These are phyloP conservation scores for Neofelis nebulosa DNA, from an alignment of 2,113 vertebrate genomes.

Conservation along the genomic window DNA sequence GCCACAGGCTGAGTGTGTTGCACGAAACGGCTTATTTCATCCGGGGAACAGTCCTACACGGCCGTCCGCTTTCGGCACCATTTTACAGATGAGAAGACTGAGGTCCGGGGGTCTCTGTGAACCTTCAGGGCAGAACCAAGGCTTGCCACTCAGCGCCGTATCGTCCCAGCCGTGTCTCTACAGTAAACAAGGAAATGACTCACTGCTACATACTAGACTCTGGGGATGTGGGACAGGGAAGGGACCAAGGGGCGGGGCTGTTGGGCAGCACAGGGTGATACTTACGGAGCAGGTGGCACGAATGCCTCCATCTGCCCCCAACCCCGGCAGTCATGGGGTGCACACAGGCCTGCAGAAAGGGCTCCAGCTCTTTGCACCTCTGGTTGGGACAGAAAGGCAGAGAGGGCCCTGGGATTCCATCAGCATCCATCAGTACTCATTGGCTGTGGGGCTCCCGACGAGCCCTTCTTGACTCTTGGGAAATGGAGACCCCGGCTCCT, in stretches of 20 bases:
- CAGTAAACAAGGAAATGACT: neutral
- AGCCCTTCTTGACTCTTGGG: neutral
- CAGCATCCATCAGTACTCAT: neutral
- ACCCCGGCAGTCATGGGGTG: accelerated
- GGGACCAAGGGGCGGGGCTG: neutral
- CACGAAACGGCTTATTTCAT: neutral
- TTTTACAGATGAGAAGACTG: neutral
- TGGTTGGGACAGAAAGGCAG: too few relatives aligned
- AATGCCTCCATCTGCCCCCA: neutral
- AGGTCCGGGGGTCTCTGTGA: neutral
- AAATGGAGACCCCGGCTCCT: neutral
- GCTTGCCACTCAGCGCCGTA: neutral
- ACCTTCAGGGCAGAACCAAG: neutral
- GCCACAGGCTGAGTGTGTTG: neutral
- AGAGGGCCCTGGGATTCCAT: neutral
- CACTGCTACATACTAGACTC: neutral
- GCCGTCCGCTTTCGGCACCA: neutral
- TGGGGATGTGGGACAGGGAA: neutral
- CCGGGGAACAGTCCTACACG: neutral
- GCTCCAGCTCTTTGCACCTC: neutral
- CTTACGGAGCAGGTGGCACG: neutral
- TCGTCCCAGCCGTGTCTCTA: neutral
- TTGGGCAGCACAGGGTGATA: accelerated
- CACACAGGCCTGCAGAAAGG: neutral
- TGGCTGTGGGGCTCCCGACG: neutral